Evolutionary conservation across 2,888 invertebrate species (phyloP), one percentile per base, ranked within the genome.

Genomic region (Perithous albicinctus): DNA sequence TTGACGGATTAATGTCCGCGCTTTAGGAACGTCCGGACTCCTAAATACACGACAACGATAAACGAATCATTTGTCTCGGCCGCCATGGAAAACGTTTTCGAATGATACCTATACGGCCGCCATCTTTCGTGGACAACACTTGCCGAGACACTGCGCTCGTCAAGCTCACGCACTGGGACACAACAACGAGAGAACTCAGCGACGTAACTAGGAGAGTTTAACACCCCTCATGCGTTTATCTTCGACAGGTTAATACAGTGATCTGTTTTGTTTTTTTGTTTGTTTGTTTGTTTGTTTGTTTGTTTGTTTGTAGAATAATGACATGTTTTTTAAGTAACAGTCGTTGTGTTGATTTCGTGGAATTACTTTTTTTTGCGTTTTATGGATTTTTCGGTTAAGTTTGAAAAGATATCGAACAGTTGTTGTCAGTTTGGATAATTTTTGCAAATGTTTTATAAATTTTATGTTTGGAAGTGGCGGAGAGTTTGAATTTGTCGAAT

Each of bases 51-150:
- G 54, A 69, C 43, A 76, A n/a, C 18, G 51, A 67, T 63, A 35
- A n/a, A 12, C 56, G 23, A 87, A 18, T 87, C 88, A 88, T 89
- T n/a, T 86, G 87, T 87, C 85, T 85, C n/a, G n/a, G n/a, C n/a
- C n/a, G 84, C 85, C 85, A 80, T 85, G 86, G 78, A 87, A 89
- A n/a, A n/a, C n/a, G n/a, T n/a, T 89, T 90, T 90, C 88, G 90
- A 90, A 90, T 86, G 85, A 86, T n/a, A 76, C 86, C n/a, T n/a
- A n/a, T 84, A 41, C 85, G 85, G 86, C 86, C 89, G 90, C 90
- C 90, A 90, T 90, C 76, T 87, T 89, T 73, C 59, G 80, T 80
- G 80, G 85, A 87, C 86, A 87, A 88, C 89, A 88, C 89, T 88
- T 69, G 69, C 51, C 69, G 35, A 56, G 56, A 41, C 26, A 70